A percentile compares a stretch with the other conserved stretches of the same genome.
These are phyloP conservation scores for Eupithecia vulgata DNA, from an alignment of 2,888 invertebrate species.

Conservation along the genomic window DNA sequence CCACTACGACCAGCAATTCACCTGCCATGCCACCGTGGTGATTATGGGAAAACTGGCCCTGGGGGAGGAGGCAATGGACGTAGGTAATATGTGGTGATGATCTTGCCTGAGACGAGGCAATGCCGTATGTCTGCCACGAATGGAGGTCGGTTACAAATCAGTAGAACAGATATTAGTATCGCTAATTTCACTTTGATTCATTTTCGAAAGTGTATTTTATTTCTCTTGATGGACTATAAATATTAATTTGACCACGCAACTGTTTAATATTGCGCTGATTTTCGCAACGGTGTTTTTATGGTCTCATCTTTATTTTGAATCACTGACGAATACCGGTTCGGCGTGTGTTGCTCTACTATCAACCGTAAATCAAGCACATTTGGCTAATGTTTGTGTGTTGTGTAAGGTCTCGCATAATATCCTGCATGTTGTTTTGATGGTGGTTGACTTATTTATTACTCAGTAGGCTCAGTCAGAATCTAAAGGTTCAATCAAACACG, in stretches of 20 bases:
- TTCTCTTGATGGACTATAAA: background rate
- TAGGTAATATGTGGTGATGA: background rate
- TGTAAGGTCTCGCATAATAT: background rate
- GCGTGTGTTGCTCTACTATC: background rate
- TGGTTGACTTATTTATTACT: background rate
- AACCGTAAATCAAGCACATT: background rate
- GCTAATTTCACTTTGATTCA: background rate
- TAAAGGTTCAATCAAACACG: too few relatives aligned
- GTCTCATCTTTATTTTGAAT: conserved; percentile 3
- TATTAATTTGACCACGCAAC: conserved; percentile 4
- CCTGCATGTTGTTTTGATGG: background rate
- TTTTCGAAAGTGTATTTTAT: conserved; percentile 2
- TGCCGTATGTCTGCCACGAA: background rate
- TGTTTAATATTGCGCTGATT: conserved; percentile 13
- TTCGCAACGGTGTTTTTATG: conserved; percentile 16
- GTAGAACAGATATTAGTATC: background rate
- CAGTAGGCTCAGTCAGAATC: background rate
- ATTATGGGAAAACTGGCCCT: background rate
- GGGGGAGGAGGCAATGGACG: background rate
- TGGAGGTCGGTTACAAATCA: background rate
- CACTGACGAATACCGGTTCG: background rate
- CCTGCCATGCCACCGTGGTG: background rate
- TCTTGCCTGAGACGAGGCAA: background rate
- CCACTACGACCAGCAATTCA: background rate
- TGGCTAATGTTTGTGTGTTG: background rate